Evolutionary conservation across 53 echinoderm and acorn worm genomes (phyloP), one percentile per base, ranked within the genome.

Genomic region (Stichopus horrens): DNA sequence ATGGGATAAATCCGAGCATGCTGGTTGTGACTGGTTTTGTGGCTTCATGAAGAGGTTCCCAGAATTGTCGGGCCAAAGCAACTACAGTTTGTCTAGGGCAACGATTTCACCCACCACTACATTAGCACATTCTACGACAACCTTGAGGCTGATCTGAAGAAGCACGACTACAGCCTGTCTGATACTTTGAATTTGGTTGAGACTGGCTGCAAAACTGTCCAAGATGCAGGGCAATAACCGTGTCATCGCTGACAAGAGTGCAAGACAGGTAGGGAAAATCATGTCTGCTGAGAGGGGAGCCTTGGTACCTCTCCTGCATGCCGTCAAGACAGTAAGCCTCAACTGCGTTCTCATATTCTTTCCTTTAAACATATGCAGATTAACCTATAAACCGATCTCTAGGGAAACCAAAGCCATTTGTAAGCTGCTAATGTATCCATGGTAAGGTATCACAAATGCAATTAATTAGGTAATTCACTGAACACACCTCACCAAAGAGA

Each of bases 261-360:
- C 51, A 54, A 73, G 54, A 73, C 86, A 86, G 51, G 86, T 86
- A 5, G 86, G 86, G 6, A 67, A n/a, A 23, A 67, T 86, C 21
- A 92, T 89, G 9, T 92, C 92, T 18, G 91, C 76, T 20, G 85
- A 91, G 88, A 83, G 88, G 52, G 92, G 92, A 11, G 59, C 51
- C 57, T 71, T 92, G 58, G 86, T 92, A 4, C 86, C 89, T 21
- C 76, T 91, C 16, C 54, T 86, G 19, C 68, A 58, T 54, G 58
- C 83, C n/a, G 86, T 85, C 13, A 77, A 74, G 18, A 77, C 92
- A 51, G 20, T 0, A 11, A 2, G 4, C 8, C 59, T 59, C 59
- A 11, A 0, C 11, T 59, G 8, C 59, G 8, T 37, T 37, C 37
- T 37, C 37, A 37, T 37, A 2, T 37, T 37, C 37, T 37, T 37